Conservation (phyloP, 2,888 invertebrate species). For the Amaurobius ferox region DNA sequence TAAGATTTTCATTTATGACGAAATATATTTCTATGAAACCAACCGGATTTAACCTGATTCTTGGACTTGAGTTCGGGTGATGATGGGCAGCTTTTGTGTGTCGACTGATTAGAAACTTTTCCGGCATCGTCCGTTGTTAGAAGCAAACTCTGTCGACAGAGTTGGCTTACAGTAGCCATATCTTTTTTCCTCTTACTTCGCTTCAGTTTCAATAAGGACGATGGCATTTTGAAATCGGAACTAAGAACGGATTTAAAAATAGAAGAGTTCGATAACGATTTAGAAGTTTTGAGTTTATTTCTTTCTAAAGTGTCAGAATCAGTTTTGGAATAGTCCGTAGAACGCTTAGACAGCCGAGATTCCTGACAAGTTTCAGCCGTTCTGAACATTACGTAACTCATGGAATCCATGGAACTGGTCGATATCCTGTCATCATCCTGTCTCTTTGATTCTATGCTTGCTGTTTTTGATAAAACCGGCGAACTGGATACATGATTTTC, state of each 20-base stretch:
- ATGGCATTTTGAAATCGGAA: conserved; percentile 50
- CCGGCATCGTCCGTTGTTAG: conserved; percentile 27
- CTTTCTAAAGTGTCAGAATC: neutral
- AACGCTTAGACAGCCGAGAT: conserved; percentile 34
- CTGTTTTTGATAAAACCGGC: neutral
- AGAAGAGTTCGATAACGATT: conserved; percentile 63
- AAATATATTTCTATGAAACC: conserved; percentile 65
- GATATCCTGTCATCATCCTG: conserved; percentile 43
- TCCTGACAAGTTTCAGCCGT: conserved; percentile 62
- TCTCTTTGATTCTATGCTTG: neutral
- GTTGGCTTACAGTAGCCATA: conserved; percentile 53
- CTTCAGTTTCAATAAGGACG: conserved; percentile 35
- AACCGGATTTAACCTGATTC: conserved; percentile 26
- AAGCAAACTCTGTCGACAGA: conserved; percentile 66
- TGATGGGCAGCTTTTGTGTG: conserved; percentile 64
- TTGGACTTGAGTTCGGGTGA: conserved; percentile 65
- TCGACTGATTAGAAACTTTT: neutral
- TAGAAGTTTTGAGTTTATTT: conserved; percentile 37
- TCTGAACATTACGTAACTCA: conserved; percentile 49
- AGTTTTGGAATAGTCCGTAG: conserved; percentile 11
- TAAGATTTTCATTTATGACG: conserved; percentile 44
- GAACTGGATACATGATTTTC: neutral
- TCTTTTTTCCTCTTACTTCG: conserved; percentile 62
- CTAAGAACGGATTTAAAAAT: conserved; percentile 41
- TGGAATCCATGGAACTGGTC: conserved; percentile 55